Conservation (phyloP, 2,888 invertebrate species). For the Xestia xanthographa region DNA sequence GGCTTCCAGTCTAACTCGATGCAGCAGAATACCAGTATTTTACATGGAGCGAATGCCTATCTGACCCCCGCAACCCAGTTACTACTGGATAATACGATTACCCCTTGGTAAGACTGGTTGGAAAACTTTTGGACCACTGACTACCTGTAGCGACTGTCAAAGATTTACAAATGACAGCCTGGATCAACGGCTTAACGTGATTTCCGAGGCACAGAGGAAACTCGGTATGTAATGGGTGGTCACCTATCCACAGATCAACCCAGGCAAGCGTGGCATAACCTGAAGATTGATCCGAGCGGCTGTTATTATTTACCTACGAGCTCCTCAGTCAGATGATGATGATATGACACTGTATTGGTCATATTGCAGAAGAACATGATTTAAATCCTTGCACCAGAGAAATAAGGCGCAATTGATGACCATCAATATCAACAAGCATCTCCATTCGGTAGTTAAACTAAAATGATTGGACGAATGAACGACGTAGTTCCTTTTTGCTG, state of each 20-base stretch:
- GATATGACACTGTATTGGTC: not conserved
- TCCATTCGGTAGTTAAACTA: not conserved
- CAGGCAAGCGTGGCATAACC: not conserved
- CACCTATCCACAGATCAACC: not conserved
- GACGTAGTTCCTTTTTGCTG: not conserved
- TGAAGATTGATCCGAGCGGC: not conserved
- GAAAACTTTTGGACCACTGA: too few relatives aligned
- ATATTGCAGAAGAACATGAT: too few relatives aligned
- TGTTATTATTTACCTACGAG: not conserved
- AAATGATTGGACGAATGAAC: not conserved
- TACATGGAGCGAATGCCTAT: too few relatives aligned
- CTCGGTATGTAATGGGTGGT: not conserved
- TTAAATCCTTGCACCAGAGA: not conserved
- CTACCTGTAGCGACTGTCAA: not conserved
- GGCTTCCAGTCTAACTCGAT: too few relatives aligned
- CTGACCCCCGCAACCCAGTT: too few relatives aligned
- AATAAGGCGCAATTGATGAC: slow-evolving; percentile 7
- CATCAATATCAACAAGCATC: not conserved
- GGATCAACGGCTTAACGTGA: not conserved
- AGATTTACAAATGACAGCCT: not conserved
- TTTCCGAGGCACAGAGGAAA: not conserved
- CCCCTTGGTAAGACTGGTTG: too few relatives aligned
- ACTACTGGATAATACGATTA: too few relatives aligned
- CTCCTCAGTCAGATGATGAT: not conserved
- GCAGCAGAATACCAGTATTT: too few relatives aligned